These are phyloP conservation scores for Scaptomyza graminum DNA, from an alignment of 1,140 invertebrate species.

Conservation along the genomic window DNA sequence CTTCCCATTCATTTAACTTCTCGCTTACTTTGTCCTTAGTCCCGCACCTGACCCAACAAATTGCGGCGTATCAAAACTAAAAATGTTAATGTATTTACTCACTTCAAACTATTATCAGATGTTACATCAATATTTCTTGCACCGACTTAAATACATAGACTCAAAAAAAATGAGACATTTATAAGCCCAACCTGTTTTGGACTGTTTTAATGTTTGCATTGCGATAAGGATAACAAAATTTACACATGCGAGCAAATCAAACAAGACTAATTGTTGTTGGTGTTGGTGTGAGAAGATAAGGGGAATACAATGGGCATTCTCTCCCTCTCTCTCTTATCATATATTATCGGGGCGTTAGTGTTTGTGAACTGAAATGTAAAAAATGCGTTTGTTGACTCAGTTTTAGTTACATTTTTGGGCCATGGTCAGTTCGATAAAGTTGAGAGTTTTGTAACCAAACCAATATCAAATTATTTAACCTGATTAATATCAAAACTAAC, in stretches of 20 bases:
- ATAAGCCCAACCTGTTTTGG: slow-evolving; percentile 25
- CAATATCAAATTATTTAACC: no score
- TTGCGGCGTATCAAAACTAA: slow-evolving; percentile 23
- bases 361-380: slow-evolving; percentile 10
- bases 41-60: slow-evolving; percentile 11
- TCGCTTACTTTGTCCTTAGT: no score
- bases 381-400: slow-evolving; percentile 24
- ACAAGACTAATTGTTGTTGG: slow-evolving; percentile 37
- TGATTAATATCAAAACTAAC: slow-evolving; percentile 28
- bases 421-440: slow-evolving; percentile 59
- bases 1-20: neutral
- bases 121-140: slow-evolving; percentile 39
- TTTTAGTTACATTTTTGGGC: slow-evolving; percentile 46
- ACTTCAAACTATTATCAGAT: slow-evolving; percentile 11
- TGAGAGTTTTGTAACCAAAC: slow-evolving; percentile 29
- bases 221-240: slow-evolving; percentile 49
- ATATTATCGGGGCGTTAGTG: slow-evolving; percentile 3
- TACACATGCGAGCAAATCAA: slow-evolving; percentile 42
- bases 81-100: slow-evolving; percentile 27
- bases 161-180: slow-evolving; percentile 33
- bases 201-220: slow-evolving; percentile 47
- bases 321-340: slow-evolving; percentile 9
- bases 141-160: slow-evolving; percentile 19
- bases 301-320: slow-evolving; percentile 7
- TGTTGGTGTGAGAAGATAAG: slow-evolving; percentile 24